Evolutionary conservation across 1,140 invertebrate genomes (phyloP).

Genomic region (Hirudo medicinalis): DNA sequence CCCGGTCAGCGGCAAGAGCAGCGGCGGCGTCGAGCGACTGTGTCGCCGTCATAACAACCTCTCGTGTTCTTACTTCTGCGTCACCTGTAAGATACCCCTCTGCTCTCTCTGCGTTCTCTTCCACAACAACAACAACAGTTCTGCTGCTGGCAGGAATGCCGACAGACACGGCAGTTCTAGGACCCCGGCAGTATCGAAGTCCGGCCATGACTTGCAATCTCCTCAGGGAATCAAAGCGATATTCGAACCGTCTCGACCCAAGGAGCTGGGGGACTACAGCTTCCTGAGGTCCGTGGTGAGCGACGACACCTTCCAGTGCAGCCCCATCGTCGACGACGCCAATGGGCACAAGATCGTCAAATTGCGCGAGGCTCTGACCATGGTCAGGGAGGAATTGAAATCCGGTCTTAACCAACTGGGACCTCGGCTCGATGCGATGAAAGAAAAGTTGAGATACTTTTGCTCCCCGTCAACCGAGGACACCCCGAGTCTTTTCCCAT

Average conservation of each 20-base stretch:
- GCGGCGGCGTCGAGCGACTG: too few species aligned
- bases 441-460: slow-evolving; percentile 5
- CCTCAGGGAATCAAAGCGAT: neutral
- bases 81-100: slow-evolving; percentile 13
- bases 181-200: neutral
- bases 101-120: slow-evolving; percentile 16
- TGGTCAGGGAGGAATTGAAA: slow-evolving; percentile 13
- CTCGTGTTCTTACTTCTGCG: slow-evolving; percentile 15
- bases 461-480: neutral
- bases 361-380: slow-evolving; percentile 10
- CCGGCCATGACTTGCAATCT: neutral
- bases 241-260: neutral
- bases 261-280: neutral
- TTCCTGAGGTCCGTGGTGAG: neutral
- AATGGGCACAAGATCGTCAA: slow-evolving; percentile 9
- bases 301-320: too few species aligned
- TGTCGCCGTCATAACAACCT: slow-evolving; percentile 11
- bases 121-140: neutral
- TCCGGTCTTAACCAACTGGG: slow-evolving; percentile 15
- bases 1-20: slow-evolving; percentile 10
- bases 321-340: neutral
- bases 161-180: neutral
- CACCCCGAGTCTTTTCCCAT: too few species aligned
- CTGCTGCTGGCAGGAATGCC: neutral
- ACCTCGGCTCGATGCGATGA: slow-evolving; percentile 3